phyloP scores from a whole-genome alignment of 2,888 invertebrate genomes.

The Calameuta pallipes region DNA sequence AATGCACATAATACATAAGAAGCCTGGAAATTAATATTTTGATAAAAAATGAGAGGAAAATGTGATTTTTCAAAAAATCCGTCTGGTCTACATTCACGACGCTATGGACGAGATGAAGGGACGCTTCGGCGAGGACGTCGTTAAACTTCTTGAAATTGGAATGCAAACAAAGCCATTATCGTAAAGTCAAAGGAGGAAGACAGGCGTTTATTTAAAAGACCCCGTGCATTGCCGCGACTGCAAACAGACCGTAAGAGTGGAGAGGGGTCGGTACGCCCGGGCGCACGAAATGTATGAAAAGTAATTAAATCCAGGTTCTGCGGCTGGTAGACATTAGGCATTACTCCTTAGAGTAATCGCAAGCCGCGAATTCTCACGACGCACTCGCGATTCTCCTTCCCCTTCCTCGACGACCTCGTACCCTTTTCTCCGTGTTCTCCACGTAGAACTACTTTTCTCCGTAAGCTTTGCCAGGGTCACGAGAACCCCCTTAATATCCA shows the following conservation, averaged over 20 bases:
- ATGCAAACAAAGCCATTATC: conserved; percentile 62
- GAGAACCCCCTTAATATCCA: background rate
- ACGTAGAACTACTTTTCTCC: background rate
- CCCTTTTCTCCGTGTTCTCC: background rate
- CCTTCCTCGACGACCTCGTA: background rate
- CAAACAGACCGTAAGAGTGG: conserved; percentile 48
- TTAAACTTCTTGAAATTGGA: conserved; percentile 58
- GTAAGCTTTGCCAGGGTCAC: background rate
- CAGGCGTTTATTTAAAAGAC: conserved; percentile 55
- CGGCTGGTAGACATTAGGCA: conserved; percentile 5
- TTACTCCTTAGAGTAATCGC: background rate
- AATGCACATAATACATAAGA: background rate
- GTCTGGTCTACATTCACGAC: background rate
- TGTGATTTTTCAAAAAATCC: conserved; percentile 9
- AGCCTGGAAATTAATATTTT: background rate
- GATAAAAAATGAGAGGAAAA: background rate
- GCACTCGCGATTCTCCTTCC: background rate
- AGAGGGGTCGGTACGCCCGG: conserved; percentile 34
- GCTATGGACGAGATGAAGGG: background rate
- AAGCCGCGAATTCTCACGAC: background rate
- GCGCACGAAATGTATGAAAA: conserved; percentile 57
- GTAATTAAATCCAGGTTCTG: conserved; percentile 56
- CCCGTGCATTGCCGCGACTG: conserved; percentile 37
- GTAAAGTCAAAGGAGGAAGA: conserved; percentile 56
- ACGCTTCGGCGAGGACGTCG: conserved; percentile 28